These are phyloP conservation scores for Natrix natrix DNA, from an alignment of 2,797 vertebrate genomes.

Conservation along the genomic window DNA sequence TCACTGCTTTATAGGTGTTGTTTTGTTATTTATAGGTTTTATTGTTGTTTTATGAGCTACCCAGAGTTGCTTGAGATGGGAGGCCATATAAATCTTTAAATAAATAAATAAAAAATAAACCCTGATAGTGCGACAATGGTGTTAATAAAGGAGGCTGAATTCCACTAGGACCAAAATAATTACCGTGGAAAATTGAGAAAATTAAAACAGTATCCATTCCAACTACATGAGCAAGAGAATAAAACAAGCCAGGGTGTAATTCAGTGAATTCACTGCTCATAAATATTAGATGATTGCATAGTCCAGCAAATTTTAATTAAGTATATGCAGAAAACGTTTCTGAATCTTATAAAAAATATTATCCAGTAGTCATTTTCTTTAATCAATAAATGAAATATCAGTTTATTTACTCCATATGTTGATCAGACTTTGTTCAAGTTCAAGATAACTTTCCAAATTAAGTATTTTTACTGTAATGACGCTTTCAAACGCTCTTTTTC, in stretches of 20 bases:
- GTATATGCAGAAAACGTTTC: conserved; percentile 25
- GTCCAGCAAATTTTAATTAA: conserved; percentile 4
- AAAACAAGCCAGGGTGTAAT: conserved; percentile 17
- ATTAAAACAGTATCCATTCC: conserved; percentile 32
- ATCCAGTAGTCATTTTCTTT: not conserved
- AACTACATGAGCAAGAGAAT: conserved; percentile 28
- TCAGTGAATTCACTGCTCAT: not conserved
- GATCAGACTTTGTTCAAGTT: not conserved
- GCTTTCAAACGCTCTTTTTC: not conserved
- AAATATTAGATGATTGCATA: not conserved
- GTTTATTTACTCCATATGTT: not conserved
- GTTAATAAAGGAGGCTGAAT: conserved; percentile 24
- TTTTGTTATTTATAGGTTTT: not conserved
- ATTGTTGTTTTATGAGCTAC: not conserved
- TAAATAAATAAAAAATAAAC: not conserved
- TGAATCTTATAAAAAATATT: not conserved
- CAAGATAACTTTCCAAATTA: not conserved
- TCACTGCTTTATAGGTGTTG: not conserved
- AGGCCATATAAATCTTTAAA: not conserved
- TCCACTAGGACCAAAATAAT: conserved; percentile 37
- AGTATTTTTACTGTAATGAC: not conserved
- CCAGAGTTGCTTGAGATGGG: not conserved
- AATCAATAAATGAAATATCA: not conserved
- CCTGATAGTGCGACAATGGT: conserved; percentile 18
- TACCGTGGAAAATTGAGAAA: conserved; percentile 28